These are phyloP conservation scores for Mythimna vitellina DNA, from an alignment of 2,888 invertebrate genomes.

Conservation along the genomic window DNA sequence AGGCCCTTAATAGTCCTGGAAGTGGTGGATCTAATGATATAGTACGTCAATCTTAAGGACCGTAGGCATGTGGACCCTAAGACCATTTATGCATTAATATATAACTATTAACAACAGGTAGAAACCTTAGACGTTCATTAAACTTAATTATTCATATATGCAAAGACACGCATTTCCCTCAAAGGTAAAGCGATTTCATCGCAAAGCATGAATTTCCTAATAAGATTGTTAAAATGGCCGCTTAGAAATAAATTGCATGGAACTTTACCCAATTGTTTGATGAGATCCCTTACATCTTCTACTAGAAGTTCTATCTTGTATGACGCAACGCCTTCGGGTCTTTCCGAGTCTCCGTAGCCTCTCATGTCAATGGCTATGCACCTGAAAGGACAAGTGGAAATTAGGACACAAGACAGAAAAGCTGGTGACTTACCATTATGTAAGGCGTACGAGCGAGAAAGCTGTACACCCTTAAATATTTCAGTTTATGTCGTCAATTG, in stretches of 20 bases:
- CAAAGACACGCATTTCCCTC: slow-evolving; percentile 15
- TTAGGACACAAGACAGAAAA: neutral
- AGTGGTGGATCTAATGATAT: neutral
- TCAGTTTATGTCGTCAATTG: no score
- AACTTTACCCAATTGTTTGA: slow-evolving; percentile 86
- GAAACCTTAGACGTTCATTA: neutral
- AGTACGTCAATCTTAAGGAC: neutral
- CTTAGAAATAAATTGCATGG: slow-evolving; percentile 5
- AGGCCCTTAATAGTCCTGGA: neutral
- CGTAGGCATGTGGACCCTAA: neutral
- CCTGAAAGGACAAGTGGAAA: slow-evolving; percentile 79
- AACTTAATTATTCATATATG: slow-evolving; percentile 11
- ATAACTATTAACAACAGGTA: neutral
- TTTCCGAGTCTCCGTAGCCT: slow-evolving; percentile 93
- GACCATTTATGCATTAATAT: neutral
- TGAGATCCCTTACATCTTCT: slow-evolving; percentile 91
- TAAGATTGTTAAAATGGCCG: neutral
- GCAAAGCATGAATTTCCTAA: neutral
- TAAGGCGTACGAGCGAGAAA: no score
- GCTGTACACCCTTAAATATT: no score
- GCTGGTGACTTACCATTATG: no score
- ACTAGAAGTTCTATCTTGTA: slow-evolving; percentile 90
- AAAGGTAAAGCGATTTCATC: neutral
- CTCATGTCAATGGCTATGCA: slow-evolving; percentile 93
- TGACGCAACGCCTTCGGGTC: slow-evolving; percentile 85